Evolutionary conservation across 1,140 invertebrate genomes (phyloP), one percentile per base, ranked within the genome.

Genomic region (Brachystomella parvula): DNA sequence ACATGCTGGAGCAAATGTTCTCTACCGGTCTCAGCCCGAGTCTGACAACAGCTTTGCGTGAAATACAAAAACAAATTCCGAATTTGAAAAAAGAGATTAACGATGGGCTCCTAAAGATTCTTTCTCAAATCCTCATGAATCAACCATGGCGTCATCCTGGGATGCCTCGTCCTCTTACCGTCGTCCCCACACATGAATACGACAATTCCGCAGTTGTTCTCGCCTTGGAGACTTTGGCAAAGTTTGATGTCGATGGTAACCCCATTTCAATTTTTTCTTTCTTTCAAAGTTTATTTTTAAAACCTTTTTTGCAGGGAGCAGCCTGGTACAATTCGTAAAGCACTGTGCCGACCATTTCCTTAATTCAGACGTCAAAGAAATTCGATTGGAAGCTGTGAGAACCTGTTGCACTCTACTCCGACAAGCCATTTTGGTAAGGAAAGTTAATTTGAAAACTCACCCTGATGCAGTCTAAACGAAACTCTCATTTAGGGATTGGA

Each of bases 341-440:
- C 84, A 93, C 60, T 96, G 94, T 79, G 90, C 93, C 1, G 93
- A 96, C 73, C 85, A 90, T 77, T 96, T 94, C 75, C 80, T 99
- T n/a, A 87, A 86, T 6, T 91, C 89, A 75, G 94, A 98, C 72
- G 86, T 93, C 72, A 87, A 87, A 73, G 92, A 96, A 77, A 88
- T 99, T 0, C 84, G 96, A 24, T 77, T 98, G 56, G 94, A 98
- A 79, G 92, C 96, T 24, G 95, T 98, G 0, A 84, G 89, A 75
- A 98, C 94, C 0, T 95, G 94, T 75, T 92, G 91, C 29, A 85
- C 89, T 69, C 81, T 99, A 6, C 80, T 99, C 3, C 84, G 89
- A 63, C 84, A 94, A 47, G 87, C 90, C 15, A 82, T 94, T 24
- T 83, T 84, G 39, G 84, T 84, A 66, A 77, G 76, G 66, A 77